A percentile compares a stretch with the other conserved stretches of the same genome.
These are phyloP conservation scores for Drosophila picticornis DNA, from an alignment of 2,888 invertebrate genomes.

Conservation along the genomic window DNA sequence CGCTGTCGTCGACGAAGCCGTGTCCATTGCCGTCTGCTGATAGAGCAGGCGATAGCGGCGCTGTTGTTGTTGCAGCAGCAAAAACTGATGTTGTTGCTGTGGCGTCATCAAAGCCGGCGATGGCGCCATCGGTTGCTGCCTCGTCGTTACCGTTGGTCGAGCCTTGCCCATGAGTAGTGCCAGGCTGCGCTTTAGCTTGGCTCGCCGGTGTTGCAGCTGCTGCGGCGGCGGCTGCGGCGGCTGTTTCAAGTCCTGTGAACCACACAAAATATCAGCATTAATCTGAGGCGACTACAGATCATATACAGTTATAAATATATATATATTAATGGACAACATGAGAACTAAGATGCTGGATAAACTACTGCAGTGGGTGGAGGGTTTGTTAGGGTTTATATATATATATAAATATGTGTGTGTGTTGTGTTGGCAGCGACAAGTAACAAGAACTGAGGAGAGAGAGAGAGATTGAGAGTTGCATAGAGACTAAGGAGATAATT, in stretches of 20 bases:
- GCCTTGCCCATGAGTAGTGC: conserved; percentile 73
- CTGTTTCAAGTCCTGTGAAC: conserved; percentile 71
- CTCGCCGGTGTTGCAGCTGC: conserved; percentile 74
- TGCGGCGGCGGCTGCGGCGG: conserved; percentile 44
- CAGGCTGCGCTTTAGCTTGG: conserved; percentile 82
- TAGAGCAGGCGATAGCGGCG: conserved; percentile 75
- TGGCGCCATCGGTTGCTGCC: conserved; percentile 28
- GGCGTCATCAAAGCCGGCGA: conserved; percentile 54
- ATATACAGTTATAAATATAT: not conserved
- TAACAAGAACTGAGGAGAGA: conserved; percentile 32
- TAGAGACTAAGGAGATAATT: too few species aligned
- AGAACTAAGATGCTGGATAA: conserved; percentile 38
- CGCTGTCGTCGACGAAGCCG: conserved; percentile 65
- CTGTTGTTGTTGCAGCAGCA: conserved; percentile 74
- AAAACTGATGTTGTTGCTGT: conserved; percentile 73
- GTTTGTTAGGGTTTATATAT: conserved; percentile 1
- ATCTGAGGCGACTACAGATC: not conserved
- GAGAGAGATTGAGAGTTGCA: too few species aligned
- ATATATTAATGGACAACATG: conserved; percentile 32
- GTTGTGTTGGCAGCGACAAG: conserved; percentile 22
- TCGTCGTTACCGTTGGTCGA: conserved; percentile 28
- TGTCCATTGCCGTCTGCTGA: conserved; percentile 78
- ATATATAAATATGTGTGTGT: not conserved
- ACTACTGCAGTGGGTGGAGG: conserved; percentile 42
- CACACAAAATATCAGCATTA: conserved; percentile 38